Evolutionary conservation across 2,888 invertebrate species (phyloP), one percentile per base, ranked within the genome.

Genomic region (Tinea semifulvella): DNA sequence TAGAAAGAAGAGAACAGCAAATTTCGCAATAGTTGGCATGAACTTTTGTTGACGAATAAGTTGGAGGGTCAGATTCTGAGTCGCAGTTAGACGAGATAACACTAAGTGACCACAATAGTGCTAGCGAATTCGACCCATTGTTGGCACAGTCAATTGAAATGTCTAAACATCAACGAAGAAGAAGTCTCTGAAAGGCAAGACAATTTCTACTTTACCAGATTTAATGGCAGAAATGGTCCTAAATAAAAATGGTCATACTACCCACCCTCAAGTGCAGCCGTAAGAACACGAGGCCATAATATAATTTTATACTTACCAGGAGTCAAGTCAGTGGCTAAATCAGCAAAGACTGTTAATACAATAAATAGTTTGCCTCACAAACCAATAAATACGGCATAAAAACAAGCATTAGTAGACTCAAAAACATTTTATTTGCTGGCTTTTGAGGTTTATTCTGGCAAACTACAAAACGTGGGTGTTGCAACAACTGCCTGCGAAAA

Each of bases 331-430:
- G 28, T n/a, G 6, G 46, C 46, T 11, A 46, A 17, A 35, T 27
- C 27, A 17, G 46, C 46, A 17, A 46, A 46, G 17, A 40, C 42
- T 35, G 27, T 42, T 42, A 19, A 35, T 2, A 36, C 42, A 31
- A 35, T 35, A 28, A 27, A 17, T 18, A 13, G 18, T 17, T 45
- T 39, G 44, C 44, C 44, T 6, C 7, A 17, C 39, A 39, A 39
- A 39, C 39, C 39, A 39, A 39, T 16, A 46, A 44, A 48, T 48
- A 46, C 36, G 46, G 48, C 11, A 25, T 46, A 47, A 46, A 48
- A 47, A 6, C 47, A 48, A 14, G 25, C 26, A 17, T 16, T 46
- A 27, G 26, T 14, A 17, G 27, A 47, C 46, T 10, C 46, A 11
- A 35, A 48, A 26, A 17, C 22, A 42, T 48, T 46, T 35, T 36